A percentile compares a stretch with the other conserved stretches of the same genome.
Evolutionary conservation across 2,797 vertebrate species (phyloP).

Genomic region (Epinephelus malabaricus): DNA sequence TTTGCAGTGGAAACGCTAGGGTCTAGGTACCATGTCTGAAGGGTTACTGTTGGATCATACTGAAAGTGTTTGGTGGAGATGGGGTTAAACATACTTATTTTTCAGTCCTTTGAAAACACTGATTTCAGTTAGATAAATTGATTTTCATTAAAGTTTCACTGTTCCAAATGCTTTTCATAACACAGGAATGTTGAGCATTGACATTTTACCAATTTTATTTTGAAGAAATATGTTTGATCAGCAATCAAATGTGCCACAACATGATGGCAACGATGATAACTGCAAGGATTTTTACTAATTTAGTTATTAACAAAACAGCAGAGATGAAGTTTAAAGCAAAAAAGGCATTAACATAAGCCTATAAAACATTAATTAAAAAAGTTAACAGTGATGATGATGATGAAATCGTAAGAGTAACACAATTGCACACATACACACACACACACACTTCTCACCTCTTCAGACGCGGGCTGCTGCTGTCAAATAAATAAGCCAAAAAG

Average conservation of each 20-base stretch:
- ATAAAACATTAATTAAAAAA: background rate
- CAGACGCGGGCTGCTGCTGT: constrained; percentile 38
- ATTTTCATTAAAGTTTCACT: background rate
- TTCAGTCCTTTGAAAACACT: background rate
- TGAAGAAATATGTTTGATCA: background rate
- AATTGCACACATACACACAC: too few species aligned
- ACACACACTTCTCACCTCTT: constrained; percentile 50
- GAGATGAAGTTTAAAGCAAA: background rate
- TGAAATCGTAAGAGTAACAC: constrained; percentile 5
- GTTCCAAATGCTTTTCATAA: background rate
- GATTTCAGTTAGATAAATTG: background rate
- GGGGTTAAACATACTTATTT: too few species aligned
- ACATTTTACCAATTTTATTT: background rate
- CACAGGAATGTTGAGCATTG: background rate
- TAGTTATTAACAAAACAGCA: background rate
- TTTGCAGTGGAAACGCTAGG: too few species aligned
- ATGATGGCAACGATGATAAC: too few species aligned
- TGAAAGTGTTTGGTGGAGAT: too few species aligned
- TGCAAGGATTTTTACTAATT: background rate
- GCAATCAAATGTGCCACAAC: background rate
- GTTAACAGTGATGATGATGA: background rate
- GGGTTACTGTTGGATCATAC: too few species aligned
- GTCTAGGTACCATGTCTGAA: too few species aligned
- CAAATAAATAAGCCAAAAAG: constrained; percentile 65
- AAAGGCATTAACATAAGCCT: background rate